Base-by-base conservation (phyloP, 2,888 invertebrate species). In the Drosophila neonasuta region DNA sequence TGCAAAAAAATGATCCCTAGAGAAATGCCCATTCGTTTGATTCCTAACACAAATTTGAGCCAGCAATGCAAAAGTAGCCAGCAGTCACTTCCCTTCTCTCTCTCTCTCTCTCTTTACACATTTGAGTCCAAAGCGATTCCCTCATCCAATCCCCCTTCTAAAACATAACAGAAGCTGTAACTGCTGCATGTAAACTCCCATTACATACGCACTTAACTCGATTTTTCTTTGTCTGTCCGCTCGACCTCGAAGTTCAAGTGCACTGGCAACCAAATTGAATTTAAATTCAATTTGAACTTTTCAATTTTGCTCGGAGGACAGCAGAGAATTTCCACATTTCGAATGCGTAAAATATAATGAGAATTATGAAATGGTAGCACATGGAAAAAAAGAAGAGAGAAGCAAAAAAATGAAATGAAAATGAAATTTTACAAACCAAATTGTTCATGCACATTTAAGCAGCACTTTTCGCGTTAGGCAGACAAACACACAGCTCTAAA, bases 241-340 rank as follows among this genome's bases (percentile, higher is more conserved):
- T 58, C 70, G 67, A 50, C 48, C 62, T 66, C 36, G 36, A 50
- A 57, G 68, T 56, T 67, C 62, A 60, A 71, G 71, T 68, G 70
- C 67, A 71, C 67, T 75, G 74, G 54, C 73, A 80, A 68, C 74
- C 63, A 90, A 90, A 90, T 90, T 90, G 89, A 89, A 90, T 90
- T 90, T 89, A 89, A 90, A 90, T 90, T 90, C 88, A 90, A 90
- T 90, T 90, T 90, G 88, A 89, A 89, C 83, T 88, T 88, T 90
- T 89, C 89, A 89, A 90, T 90, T 90, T 59, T 59, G 41, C 30
- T 32, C 32, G 36, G 15, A 48, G 65, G 42, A 73, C 60, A 54
- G 51, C 36, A 63, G 44, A 54, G 44, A 71, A 11, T 68, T 67
- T 75, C 51, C 68, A 71, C 70, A 81, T 78, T 82, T 80, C 78